Conservation (phyloP, 2,888 invertebrate species). For the Volucella zonaria region DNA sequence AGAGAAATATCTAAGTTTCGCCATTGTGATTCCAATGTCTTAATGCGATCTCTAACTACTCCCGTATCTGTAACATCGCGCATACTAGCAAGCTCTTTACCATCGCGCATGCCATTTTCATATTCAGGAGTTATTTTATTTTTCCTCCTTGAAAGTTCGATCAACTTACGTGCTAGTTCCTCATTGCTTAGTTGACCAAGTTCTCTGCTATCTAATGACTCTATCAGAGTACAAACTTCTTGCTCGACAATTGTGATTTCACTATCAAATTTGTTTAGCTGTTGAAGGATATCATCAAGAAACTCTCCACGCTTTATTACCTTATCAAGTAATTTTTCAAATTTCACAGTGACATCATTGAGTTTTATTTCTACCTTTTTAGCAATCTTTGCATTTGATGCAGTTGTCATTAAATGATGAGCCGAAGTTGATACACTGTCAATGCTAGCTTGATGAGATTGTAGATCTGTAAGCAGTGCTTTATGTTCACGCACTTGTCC, state of each 20-base stretch:
- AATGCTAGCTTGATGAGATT: slow-evolving; percentile 92
- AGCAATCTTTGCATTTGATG: slow-evolving; percentile 93
- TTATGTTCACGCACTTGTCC: slow-evolving; percentile 95
- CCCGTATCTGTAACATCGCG: slow-evolving; percentile 95
- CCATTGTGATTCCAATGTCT: slow-evolving; percentile 94
- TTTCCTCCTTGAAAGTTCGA: slow-evolving; percentile 83
- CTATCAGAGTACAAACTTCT: slow-evolving; percentile 88
- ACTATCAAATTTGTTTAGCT: slow-evolving; percentile 87
- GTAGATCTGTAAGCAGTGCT: slow-evolving; percentile 91
- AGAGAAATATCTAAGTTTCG: slow-evolving; percentile 91
- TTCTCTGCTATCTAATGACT: slow-evolving; percentile 89
- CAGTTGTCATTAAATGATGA: slow-evolving; percentile 90
- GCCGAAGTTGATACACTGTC: slow-evolving; percentile 91
- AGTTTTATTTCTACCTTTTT: slow-evolving; percentile 94
- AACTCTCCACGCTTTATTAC: slow-evolving; percentile 91
- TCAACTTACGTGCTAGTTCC: slow-evolving; percentile 85
- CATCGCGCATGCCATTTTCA: slow-evolving; percentile 91
- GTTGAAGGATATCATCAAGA: slow-evolving; percentile 89
- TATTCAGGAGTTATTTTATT: slow-evolving; percentile 87
- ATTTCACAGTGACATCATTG: slow-evolving; percentile 92
- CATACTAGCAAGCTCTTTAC: slow-evolving; percentile 90
- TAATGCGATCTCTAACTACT: slow-evolving; percentile 91
- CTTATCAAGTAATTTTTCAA: slow-evolving; percentile 92
- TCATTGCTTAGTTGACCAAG: slow-evolving; percentile 86
- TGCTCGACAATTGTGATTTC: slow-evolving; percentile 88